phyloP scores from a whole-genome alignment of 2,888 invertebrate genomes.

The Lapara coniferarum region DNA sequence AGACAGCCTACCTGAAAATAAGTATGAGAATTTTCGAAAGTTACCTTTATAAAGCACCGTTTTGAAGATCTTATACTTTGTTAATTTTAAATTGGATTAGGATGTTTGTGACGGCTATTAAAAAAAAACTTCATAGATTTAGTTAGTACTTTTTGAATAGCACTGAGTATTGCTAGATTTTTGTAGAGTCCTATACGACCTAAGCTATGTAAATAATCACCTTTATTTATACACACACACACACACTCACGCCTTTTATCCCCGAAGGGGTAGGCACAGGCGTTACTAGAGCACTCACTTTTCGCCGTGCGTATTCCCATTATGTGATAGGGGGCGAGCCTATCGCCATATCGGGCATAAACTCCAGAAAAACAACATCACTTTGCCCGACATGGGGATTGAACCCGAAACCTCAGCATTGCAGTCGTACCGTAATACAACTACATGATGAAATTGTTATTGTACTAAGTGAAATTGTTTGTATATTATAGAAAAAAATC shows the following conservation, averaged over 20 bases:
- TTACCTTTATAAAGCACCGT: not conserved
- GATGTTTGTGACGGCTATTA: not conserved
- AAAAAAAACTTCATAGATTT: slow-evolving; percentile 8
- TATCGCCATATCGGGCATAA: not conserved
- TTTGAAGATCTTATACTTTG: slow-evolving; percentile 8
- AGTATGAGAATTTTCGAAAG: not conserved
- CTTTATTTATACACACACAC: no score
- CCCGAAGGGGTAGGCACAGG: not conserved
- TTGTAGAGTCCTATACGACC: no score
- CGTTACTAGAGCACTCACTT: not conserved
- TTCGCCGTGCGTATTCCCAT: no score
- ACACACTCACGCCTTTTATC: no score
- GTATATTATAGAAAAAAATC: no score
- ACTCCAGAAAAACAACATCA: not conserved
- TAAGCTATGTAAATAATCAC: no score
- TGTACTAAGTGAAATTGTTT: no score
- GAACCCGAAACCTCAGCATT: not conserved
- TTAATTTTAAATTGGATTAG: slow-evolving; percentile 15
- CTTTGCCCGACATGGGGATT: not conserved
- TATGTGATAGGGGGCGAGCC: not conserved
- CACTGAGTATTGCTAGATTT: not conserved
- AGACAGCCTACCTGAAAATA: slow-evolving; percentile 15
- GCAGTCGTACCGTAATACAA: no score
- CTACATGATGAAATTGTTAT: no score
- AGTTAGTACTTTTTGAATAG: not conserved